These are phyloP conservation scores for Melipona beecheii DNA, from an alignment of 2,888 invertebrate genomes.

Conservation along the genomic window DNA sequence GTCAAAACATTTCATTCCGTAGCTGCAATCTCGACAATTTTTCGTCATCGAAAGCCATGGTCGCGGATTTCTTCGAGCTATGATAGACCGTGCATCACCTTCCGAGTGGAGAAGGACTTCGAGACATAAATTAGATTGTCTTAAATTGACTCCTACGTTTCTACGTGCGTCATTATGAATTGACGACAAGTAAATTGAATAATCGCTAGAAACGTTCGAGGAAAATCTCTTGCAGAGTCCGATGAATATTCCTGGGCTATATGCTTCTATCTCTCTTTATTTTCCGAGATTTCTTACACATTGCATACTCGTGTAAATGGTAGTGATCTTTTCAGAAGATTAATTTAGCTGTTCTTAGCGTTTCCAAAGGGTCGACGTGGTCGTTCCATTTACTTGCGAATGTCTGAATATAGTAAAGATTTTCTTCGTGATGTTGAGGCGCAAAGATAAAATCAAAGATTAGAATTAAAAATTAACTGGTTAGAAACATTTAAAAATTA, in stretches of 20 bases:
- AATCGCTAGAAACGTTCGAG: slow-evolving; percentile 73
- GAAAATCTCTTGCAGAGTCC: slow-evolving; percentile 20
- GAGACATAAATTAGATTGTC: slow-evolving; percentile 69
- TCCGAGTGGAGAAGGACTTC: slow-evolving; percentile 30
- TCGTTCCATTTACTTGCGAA: neutral
- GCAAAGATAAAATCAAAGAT: neutral
- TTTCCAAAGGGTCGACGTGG: neutral
- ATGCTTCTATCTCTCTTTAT: neutral
- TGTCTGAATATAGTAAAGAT: too few relatives aligned
- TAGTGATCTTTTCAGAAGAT: neutral
- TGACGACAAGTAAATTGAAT: slow-evolving; percentile 80
- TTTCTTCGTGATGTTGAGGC: neutral
- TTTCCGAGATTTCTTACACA: neutral
- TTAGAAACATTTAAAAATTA: neutral
- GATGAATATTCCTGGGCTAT: neutral
- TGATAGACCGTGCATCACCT: slow-evolving; percentile 55
- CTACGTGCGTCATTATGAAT: slow-evolving; percentile 74
- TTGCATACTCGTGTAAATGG: neutral
- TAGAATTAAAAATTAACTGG: neutral
- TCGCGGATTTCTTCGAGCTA: slow-evolving; percentile 64
- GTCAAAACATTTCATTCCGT: slow-evolving; percentile 53
- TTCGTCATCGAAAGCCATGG: slow-evolving; percentile 57
- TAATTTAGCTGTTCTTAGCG: too few relatives aligned
- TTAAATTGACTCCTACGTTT: slow-evolving; percentile 75
- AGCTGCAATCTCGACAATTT: slow-evolving; percentile 43